Conservation (phyloP, 1,140 invertebrate species). For the Rhopalosiphum maidis region DNA sequence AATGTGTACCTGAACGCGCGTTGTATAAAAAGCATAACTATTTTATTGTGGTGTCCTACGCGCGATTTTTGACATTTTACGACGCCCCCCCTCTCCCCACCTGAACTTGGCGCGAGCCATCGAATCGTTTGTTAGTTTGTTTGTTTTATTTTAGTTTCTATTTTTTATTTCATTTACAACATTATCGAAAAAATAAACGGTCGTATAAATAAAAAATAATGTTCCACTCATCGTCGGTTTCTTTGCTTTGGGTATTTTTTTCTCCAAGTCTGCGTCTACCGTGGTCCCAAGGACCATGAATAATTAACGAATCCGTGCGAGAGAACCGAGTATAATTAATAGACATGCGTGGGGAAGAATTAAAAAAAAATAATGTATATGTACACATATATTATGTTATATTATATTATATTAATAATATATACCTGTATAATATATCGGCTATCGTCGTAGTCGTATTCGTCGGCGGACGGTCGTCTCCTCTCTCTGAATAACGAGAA, state of each 20-base stretch:
- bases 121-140: neutral
- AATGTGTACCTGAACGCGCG: neutral
- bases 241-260: neutral
- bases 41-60: neutral
- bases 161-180: neutral
- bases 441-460: neutral
- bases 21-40: neutral
- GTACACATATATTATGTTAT: conserved; percentile 9
- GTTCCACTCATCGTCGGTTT: conserved; percentile 4
- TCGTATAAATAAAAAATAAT: neutral
- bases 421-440: conserved; percentile 20
- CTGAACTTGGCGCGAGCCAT: neutral
- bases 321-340: conserved; percentile 47
- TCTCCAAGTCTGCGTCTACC: neutral
- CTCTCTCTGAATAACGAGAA: conserved; percentile 51
- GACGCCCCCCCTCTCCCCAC: neutral
- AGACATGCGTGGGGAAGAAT: conserved; percentile 54
- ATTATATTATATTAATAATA: conserved; percentile 35
- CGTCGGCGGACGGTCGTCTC: conserved; percentile 38
- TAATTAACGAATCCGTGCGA: conserved; percentile 52
- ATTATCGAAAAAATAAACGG: conserved; percentile 14
- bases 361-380: conserved; percentile 35
- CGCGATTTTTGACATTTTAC: neutral
- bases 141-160: neutral
- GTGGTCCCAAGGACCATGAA: conserved; percentile 40